A percentile compares a stretch with the other conserved stretches of the same genome.
Conservation (phyloP, 2,888 invertebrate genomes). For the Idaea straminata region DNA sequence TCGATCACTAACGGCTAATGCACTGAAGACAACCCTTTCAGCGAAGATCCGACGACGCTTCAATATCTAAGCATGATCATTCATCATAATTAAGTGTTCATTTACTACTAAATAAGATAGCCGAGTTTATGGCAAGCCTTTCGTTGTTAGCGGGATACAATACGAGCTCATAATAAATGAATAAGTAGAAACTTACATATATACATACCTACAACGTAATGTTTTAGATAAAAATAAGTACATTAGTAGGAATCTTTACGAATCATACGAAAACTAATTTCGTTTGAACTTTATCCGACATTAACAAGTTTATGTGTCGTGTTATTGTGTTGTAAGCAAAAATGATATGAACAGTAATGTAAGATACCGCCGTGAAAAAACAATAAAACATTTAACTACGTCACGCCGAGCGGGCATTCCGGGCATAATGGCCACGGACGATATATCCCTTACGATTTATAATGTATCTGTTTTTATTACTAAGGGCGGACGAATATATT, state of each 20-base stretch:
- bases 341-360: constrained; percentile 62
- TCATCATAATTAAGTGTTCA: constrained; percentile 39
- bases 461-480: constrained; percentile 70
- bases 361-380: constrained; percentile 61
- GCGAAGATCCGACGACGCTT: constrained; percentile 33
- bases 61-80: constrained; percentile 39
- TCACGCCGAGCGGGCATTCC: constrained; percentile 60
- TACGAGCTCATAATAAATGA: too few relatives aligned
- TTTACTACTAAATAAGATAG: constrained; percentile 4
- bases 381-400: constrained; percentile 72
- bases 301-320: constrained; percentile 42
- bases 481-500: constrained; percentile 46
- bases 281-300: constrained; percentile 35
- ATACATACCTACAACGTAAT: background rate
- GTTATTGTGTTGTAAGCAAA: constrained; percentile 54
- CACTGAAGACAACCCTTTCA: constrained; percentile 63
- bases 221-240: background rate
- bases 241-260: background rate
- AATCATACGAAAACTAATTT: constrained; percentile 33
- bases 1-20: constrained; percentile 72
- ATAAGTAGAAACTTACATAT: too few relatives aligned
- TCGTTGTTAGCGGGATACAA: too few relatives aligned
- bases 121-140: too few relatives aligned
- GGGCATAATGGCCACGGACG: constrained; percentile 58
- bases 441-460: constrained; percentile 69